Conservation (phyloP, 2,888 invertebrate species). For the Chymomyza procnemis region DNA sequence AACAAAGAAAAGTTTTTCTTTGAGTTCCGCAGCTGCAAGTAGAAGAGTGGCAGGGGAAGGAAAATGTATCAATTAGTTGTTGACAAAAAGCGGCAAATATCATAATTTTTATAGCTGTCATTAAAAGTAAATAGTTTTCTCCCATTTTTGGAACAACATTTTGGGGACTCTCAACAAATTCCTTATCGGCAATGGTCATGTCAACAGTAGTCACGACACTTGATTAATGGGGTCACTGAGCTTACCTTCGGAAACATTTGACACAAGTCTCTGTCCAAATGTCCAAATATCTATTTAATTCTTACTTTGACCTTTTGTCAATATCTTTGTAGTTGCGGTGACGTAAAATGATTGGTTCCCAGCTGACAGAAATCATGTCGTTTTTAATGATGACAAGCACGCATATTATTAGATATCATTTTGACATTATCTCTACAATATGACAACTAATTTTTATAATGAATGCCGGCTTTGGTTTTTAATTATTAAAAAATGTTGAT, state of each 20-base stretch:
- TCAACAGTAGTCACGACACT: background rate
- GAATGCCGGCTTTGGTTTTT: background rate
- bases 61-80: slow-evolving; percentile 62
- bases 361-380: background rate
- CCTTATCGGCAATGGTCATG: background rate
- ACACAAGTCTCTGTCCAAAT: background rate
- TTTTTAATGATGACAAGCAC: background rate
- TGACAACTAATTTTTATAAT: background rate
- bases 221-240: background rate
- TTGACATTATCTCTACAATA: background rate
- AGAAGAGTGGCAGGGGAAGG: background rate
- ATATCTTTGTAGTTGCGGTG: background rate
- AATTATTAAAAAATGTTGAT: background rate
- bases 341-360: background rate
- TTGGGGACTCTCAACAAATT: background rate
- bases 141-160: background rate
- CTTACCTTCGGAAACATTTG: background rate
- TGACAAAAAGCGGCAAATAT: slow-evolving; percentile 38
- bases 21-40: background rate
- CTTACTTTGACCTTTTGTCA: background rate
- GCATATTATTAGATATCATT: background rate
- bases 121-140: slow-evolving; percentile 43
- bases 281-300: background rate
- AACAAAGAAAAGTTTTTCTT: background rate
- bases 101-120: slow-evolving; percentile 48